Evolutionary conservation across 1,140 invertebrate genomes (phyloP), one percentile per base, ranked within the genome.

Genomic region (Drosophila nebulosa): DNA sequence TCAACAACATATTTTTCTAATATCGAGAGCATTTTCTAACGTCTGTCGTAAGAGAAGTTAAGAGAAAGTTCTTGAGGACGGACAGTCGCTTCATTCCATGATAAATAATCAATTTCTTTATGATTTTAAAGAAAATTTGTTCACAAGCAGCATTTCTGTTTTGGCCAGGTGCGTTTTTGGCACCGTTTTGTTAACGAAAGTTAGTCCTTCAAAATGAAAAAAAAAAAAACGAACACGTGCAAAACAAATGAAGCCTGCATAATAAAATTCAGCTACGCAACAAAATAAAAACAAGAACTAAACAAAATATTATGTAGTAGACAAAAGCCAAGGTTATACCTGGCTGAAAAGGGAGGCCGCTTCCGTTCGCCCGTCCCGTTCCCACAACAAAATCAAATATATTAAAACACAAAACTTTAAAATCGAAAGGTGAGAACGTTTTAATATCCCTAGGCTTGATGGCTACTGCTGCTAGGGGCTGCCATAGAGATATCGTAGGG

Each of bases 251-350:
- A 24, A 39, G 14, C 22, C 21, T 26, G 21, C 56, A 50, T 56
- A 61, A n/a, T n/a, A n/a, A n/a, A 32, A 64, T 39, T 14, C 22
- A 74, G 62, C 70, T 30, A 51, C 46, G 42, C 21, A 16, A 39
- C n/a, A 18, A 14, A 22, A 9, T 51, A 59, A 51, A 30, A 18
- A 56, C 5, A 39, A 60, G 30, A 46, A 50, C 62, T 73, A 73
- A 53, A 52, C 72, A 61, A 51, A 46, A n/a, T n/a, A n/a, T n/a
- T n/a, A n/a, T n/a, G n/a, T 46, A 46, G 35, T 21, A 10, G 9
- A 3, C 12, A 46, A 16, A 7, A 46, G 39, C 39, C 39, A 46
- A 46, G 39, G 16, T 18, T 46, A 46, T 46, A 46, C 39, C 39
- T 46, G 39, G 39, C 39, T 21, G 16, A 46, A 46, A 16, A 21